Conservation (phyloP, 1,140 invertebrate species). For the Andrena cerasifolii region DNA sequence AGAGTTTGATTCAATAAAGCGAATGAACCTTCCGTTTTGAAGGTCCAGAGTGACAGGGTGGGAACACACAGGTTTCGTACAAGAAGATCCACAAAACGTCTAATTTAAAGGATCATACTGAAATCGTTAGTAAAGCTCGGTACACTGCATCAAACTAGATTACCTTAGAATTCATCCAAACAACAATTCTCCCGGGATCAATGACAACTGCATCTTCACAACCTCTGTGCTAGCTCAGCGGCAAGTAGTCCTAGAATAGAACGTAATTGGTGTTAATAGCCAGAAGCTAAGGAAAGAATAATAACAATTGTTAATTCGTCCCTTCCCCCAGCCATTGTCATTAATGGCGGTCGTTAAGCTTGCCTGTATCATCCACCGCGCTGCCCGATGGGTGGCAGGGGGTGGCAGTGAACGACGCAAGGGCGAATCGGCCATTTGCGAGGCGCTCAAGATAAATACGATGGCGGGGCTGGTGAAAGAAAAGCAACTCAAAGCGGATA, state of each 20-base stretch:
- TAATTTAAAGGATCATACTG: background rate
- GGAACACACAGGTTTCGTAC: background rate
- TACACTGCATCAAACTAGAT: too few species aligned
- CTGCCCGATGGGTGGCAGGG: background rate
- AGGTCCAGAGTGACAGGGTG: background rate
- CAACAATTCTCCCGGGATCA: background rate
- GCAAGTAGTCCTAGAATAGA: background rate
- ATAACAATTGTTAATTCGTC: conserved; percentile 16
- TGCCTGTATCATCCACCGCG: background rate
- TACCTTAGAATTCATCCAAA: too few species aligned
- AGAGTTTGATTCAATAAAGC: too few species aligned
- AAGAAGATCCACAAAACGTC: background rate
- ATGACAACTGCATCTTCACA: background rate
- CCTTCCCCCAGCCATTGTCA: conserved; percentile 4
- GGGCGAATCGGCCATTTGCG: conserved; percentile 33
- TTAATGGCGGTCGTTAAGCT: conserved; percentile 19
- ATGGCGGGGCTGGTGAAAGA: background rate
- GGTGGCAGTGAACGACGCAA: background rate
- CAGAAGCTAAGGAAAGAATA: conserved; percentile 1
- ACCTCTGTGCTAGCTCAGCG: background rate
- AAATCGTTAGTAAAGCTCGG: too few species aligned
- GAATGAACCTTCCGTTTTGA: background rate
- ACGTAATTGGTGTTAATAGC: background rate
- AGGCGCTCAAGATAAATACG: conserved; percentile 51
- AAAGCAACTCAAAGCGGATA: conserved; percentile 32